A percentile compares a stretch with the other conserved stretches of the same genome.
Conservation (phyloP, 2,888 invertebrate genomes). For the Ectobius pallidus region DNA sequence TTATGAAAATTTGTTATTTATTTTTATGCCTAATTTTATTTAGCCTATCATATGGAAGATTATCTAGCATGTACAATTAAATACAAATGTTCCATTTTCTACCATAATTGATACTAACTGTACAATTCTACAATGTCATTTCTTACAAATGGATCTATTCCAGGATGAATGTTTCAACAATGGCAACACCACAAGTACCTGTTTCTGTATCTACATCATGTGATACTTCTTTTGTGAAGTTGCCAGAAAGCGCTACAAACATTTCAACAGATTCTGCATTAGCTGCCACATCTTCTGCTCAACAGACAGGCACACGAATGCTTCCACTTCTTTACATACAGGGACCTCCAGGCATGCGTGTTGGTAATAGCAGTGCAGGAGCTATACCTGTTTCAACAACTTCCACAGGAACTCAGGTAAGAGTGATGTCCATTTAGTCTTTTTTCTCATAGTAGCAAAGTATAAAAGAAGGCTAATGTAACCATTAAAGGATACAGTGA, state of each 20-base stretch:
- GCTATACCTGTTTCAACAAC: slow-evolving; percentile 25
- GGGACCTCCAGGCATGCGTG: slow-evolving; percentile 58
- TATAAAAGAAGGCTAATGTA: too few relatives aligned
- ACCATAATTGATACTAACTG: too few relatives aligned
- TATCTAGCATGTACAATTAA: too few relatives aligned
- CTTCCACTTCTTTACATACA: slow-evolving; percentile 68
- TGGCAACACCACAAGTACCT: slow-evolving; percentile 18
- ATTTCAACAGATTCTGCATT: not conserved
- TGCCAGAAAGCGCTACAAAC: not conserved
- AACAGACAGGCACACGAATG: slow-evolving; percentile 49
- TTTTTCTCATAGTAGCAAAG: too few relatives aligned
- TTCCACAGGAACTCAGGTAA: slow-evolving; percentile 33
- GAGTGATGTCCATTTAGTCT: too few relatives aligned
- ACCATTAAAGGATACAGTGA: too few relatives aligned
- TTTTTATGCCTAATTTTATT: too few relatives aligned
- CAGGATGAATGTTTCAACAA: slow-evolving; percentile 14
- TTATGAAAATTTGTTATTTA: too few relatives aligned
- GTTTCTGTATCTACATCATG: slow-evolving; percentile 5
- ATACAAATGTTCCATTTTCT: too few relatives aligned
- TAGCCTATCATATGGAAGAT: too few relatives aligned
- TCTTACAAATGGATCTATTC: too few relatives aligned
- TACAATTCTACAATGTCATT: too few relatives aligned
- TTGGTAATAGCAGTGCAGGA: slow-evolving; percentile 10
- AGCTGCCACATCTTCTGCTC: not conserved
- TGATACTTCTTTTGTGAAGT: not conserved